Conservation (phyloP, 1,140 invertebrate species). For the Atta texana region DNA sequence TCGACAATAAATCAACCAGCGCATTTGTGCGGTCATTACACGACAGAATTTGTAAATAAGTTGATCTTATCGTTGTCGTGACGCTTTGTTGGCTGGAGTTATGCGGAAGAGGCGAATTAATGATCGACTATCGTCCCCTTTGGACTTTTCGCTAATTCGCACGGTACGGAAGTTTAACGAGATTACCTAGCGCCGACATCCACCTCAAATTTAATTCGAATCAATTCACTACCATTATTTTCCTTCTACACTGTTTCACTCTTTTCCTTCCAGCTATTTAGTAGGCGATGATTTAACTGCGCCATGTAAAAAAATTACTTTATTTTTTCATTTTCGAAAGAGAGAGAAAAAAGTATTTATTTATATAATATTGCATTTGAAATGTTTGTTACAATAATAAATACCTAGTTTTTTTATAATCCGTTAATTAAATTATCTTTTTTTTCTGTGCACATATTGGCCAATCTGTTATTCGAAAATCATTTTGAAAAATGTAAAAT, state of each 20-base stretch:
- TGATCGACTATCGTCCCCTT: slow-evolving; percentile 52
- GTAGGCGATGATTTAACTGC: slow-evolving; percentile 38
- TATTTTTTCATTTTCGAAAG: not conserved
- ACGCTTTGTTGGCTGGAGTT: not conserved
- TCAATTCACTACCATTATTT: slow-evolving; percentile 59
- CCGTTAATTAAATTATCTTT: not conserved
- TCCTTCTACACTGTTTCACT: slow-evolving; percentile 33
- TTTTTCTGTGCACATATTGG: not conserved
- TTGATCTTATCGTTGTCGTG: slow-evolving; percentile 55
- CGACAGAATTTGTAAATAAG: slow-evolving; percentile 60
- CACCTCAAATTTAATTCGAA: slow-evolving; percentile 58
- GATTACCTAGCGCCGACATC: slow-evolving; percentile 40
- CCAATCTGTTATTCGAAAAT: not conserved
- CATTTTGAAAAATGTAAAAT: not conserved
- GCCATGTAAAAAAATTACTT: not conserved
- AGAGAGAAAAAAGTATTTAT: not conserved
- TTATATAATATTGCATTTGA: not conserved
- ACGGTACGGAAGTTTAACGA: slow-evolving; percentile 53
- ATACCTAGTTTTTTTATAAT: not conserved
- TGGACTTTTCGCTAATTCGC: slow-evolving; percentile 65
- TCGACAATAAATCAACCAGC: slow-evolving; percentile 47
- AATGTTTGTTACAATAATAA: not conserved
- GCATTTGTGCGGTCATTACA: slow-evolving; percentile 48
- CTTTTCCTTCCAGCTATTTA: slow-evolving; percentile 41
- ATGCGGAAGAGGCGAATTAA: slow-evolving; percentile 36